Conservation (phyloP, 1,140 invertebrate species). For the Hestina assimilis region DNA sequence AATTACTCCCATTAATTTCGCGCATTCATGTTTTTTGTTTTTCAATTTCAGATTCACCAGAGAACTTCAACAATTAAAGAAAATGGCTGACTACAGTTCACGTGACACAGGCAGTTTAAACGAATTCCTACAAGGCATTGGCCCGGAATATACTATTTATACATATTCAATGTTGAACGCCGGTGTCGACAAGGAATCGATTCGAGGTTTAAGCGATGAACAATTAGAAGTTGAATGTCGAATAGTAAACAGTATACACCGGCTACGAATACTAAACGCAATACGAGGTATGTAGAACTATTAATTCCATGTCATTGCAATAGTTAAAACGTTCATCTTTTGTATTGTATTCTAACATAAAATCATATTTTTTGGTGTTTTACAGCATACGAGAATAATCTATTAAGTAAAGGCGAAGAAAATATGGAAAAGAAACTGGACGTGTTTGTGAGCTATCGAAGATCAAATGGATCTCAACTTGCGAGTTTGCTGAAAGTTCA, state of each 20-base stretch:
- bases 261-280: slow-evolving; percentile 92
- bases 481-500: slow-evolving; percentile 96
- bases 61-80: slow-evolving; percentile 96
- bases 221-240: slow-evolving; percentile 93
- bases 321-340: not conserved
- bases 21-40: not conserved
- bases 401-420: slow-evolving; percentile 83
- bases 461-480: slow-evolving; percentile 98
- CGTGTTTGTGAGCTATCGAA: slow-evolving; percentile 98
- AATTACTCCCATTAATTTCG: no score
- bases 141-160: slow-evolving; percentile 96
- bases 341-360: slow-evolving; percentile 2
- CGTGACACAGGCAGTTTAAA: slow-evolving; percentile 95
- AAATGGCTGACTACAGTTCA: slow-evolving; percentile 98
- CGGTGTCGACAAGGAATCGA: slow-evolving; percentile 93
- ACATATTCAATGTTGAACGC: slow-evolving; percentile 98
- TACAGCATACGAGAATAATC: slow-evolving; percentile 80
- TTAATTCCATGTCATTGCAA: slow-evolving; percentile 24
- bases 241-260: slow-evolving; percentile 96
- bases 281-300: slow-evolving; percentile 83
- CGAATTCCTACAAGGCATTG: slow-evolving; percentile 92
- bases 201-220: slow-evolving; percentile 92
- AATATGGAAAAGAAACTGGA: slow-evolving; percentile 93
- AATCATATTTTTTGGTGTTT: slow-evolving; percentile 20
- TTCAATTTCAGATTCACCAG: slow-evolving; percentile 88